Percentiles rank a stretch among this genome's conserved stretches.
Conservation (phyloP, 2,113 vertebrate genomes). For the Chloropsis hardwickii region DNA sequence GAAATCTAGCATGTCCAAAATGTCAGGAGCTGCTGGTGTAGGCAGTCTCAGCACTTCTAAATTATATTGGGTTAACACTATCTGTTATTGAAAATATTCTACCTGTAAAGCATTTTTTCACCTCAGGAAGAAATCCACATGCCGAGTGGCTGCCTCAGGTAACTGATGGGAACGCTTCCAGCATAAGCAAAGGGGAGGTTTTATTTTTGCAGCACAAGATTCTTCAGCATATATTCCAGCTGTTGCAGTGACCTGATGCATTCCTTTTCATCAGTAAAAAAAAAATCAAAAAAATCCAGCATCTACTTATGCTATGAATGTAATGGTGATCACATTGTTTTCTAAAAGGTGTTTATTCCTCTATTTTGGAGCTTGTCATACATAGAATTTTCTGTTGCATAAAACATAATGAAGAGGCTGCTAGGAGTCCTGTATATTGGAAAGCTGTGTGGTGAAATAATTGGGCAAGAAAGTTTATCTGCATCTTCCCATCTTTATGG, state of each 20-base stretch:
- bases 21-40: neutral
- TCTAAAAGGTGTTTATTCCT: neutral
- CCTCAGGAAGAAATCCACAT: neutral
- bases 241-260: neutral
- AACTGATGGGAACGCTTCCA: neutral
- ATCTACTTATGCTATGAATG: neutral
- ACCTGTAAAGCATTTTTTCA: neutral
- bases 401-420: neutral
- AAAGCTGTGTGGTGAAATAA: neutral
- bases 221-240: neutral
- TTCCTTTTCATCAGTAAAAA: neutral
- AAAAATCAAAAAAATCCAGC: neutral
- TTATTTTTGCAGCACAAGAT: neutral
- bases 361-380: neutral
- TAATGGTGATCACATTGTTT: neutral
- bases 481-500: neutral
- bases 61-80: neutral
- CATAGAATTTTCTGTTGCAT: neutral
- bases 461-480: neutral
- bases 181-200: neutral
- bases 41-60: neutral
- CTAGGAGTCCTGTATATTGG: neutral
- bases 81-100: neutral
- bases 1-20: neutral
- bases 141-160: neutral